These are phyloP conservation scores for Drosophila murphyi DNA, from an alignment of 1,140 invertebrate genomes.

Conservation along the genomic window DNA sequence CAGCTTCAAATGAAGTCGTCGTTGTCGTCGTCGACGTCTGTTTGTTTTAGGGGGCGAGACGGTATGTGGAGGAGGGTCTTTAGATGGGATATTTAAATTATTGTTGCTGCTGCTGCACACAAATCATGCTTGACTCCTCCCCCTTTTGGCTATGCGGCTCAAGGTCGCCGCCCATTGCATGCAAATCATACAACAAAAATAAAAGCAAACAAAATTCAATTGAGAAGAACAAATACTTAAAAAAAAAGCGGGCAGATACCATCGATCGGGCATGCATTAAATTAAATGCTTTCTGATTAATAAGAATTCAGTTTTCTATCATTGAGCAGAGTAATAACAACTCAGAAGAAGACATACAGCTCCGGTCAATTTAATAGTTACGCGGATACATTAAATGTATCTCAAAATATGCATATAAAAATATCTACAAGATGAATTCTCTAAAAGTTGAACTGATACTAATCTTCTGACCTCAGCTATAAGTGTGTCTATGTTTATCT, in stretches of 20 bases:
- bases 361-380: not conserved
- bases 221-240: slow-evolving; percentile 14
- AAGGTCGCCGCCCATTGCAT: slow-evolving; percentile 51
- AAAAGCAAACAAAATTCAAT: slow-evolving; percentile 13
- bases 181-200: slow-evolving; percentile 36
- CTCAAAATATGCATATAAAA: no score
- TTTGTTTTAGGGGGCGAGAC: slow-evolving; percentile 1
- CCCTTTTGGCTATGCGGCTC: slow-evolving; percentile 26
- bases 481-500: no score
- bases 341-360: not conserved
- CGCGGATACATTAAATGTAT: no score
- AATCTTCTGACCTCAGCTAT: no score
- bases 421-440: no score
- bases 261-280: slow-evolving; percentile 18
- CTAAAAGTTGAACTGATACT: no score
- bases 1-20: slow-evolving; percentile 50
- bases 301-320: slow-evolving; percentile 10
- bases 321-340: not conserved
- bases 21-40: slow-evolving; percentile 1
- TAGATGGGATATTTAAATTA: slow-evolving; percentile 6
- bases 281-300: not conserved
- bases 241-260: not conserved
- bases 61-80: slow-evolving; percentile 2
- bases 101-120: slow-evolving; percentile 30
- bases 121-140: slow-evolving; percentile 63